Base-by-base conservation (phyloP, 2,797 vertebrate genomes). In the Glossophaga mutica region DNA sequence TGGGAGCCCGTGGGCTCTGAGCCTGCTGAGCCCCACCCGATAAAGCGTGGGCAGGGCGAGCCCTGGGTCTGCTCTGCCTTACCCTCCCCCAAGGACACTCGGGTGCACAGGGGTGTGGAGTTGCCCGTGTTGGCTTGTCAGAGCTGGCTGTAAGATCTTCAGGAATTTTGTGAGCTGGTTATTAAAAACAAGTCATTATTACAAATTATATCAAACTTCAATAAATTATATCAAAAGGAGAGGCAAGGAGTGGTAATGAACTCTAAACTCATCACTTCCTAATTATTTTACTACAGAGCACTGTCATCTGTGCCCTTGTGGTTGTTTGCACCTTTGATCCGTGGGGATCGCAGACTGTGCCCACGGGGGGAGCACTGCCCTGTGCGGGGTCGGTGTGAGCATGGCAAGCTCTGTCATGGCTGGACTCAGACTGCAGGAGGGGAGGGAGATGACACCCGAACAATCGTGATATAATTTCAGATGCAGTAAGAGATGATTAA, bases 331-430 rank as follows among this genome's bases (percentile, higher is more conserved):
- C 29, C 50, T n/a, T 32, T 9, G n/a, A 9, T 12, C 7, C 2
- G 78, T 42, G 29, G 65, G 71, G 46, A 6, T 3, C 2, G 29
- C 7, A 1, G 5, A n/a, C 9, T 7, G 1, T 6, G 22, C 0
- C 0, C 3, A 0, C 2, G 16, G 52, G 32, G 55, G 37, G 67
- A 9, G 22, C 29, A 26, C 10, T 0, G 82, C 34, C 0, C 0
- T 6, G 42, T 22, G 15, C 4, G 2, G 24, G 9, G 8, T 91
- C 55, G n/a, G 12, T 57, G 22, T 46, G 70, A 44, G 42, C 0
- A 0, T 39, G 15, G 44, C 44, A 77, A 74, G 16, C 86, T 88
- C 37, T 50, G 15, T 59, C 10, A 19, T 42, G 9, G 4, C 1
- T 1, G 73, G 46, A 50, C 11, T 77, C 48, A 52, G 16, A 12